Evolutionary conservation across 1,140 invertebrate species (phyloP), one percentile per base, ranked within the genome.

Genomic region (Telenomus remus): DNA sequence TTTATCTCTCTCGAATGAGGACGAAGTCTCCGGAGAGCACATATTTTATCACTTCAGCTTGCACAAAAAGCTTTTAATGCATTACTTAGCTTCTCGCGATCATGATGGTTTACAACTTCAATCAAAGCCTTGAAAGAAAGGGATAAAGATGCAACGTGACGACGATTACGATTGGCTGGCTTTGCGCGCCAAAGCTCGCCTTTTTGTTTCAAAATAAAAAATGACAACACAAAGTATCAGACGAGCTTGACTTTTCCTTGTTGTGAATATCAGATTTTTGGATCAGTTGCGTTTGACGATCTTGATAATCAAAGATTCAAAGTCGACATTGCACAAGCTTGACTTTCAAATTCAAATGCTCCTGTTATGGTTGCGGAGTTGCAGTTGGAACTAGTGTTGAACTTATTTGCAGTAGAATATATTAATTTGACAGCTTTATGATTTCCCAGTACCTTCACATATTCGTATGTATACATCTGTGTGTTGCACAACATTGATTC

Each of bases 351-450:
- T 49, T 80, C 55, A 63, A n/a, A 70, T 70, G 80, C 82, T 84
- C 76, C 84, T 81, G 87, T 88, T 88, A 87, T 88, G 86, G 87
- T 88, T 88, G 86, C 87, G 87, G 87, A 87, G 85, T 86, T 81
- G 87, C 87, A 88, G 87, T 88, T 87, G 82, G n/a, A 84, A 60
- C 84, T 87, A 87, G 85, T 86, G 84, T 87, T 88, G 85, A 87
- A 87, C 85, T 87, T 87, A 87, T 87, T 88, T 88, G 86, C 87
- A 88, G 85, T 88, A 88, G 87, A 87, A 87, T 88, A 87, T 86
- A 87, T 87, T 87, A 86, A 87, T 88, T 87, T 88, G 85, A 88
- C 73, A 85, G 86, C 86, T 88, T 82, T 82, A 85, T 81, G 82
- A 87, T 76, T 86, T 83, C 78, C 83, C 82, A 81, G 65, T 85